A percentile compares a stretch with the other conserved stretches of the same genome.
Evolutionary conservation across 1,140 invertebrate genomes (phyloP).

Genomic region (Drosophila malerkotliana): DNA sequence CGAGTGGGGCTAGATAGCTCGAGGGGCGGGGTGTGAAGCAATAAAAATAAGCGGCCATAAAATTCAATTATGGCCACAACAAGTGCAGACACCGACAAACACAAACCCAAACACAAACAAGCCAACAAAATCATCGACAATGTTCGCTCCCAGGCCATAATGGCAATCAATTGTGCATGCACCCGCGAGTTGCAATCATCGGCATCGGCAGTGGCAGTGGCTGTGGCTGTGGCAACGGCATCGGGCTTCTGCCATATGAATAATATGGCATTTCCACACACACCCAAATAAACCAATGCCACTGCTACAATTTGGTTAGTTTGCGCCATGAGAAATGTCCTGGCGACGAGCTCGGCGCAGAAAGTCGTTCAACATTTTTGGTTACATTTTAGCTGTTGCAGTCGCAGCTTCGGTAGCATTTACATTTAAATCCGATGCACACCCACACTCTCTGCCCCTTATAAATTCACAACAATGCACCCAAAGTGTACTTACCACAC

Average conservation of each 20-base stretch:
- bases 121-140: slow-evolving; percentile 16
- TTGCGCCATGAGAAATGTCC: slow-evolving; percentile 16
- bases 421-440: slow-evolving; percentile 14
- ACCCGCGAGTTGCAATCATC: slow-evolving; percentile 24
- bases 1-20: slow-evolving; percentile 7
- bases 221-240: slow-evolving; percentile 4
- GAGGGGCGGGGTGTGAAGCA: slow-evolving; percentile 18
- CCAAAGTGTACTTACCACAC: slow-evolving; percentile 35
- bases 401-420: slow-evolving; percentile 15
- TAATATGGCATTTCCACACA: slow-evolving; percentile 23
- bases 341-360: neutral
- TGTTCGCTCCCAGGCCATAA: slow-evolving; percentile 56
- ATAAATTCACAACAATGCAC: slow-evolving; percentile 20
- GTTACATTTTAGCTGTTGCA: slow-evolving; percentile 55
- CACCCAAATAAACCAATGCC: slow-evolving; percentile 7
- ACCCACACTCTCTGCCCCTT: no score
- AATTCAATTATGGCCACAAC: slow-evolving; percentile 81
- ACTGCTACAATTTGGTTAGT: slow-evolving; percentile 55
- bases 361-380: slow-evolving; percentile 45
- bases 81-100: slow-evolving; percentile 60
- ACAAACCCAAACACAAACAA: slow-evolving; percentile 6
- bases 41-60: slow-evolving; percentile 81
- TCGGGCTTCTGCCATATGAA: slow-evolving; percentile 35
- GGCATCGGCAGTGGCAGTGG: slow-evolving; percentile 1
- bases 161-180: slow-evolving; percentile 78